Evolutionary conservation across 2,888 invertebrate genomes (phyloP), one percentile per base, ranked within the genome.

Genomic region (Eristalinus sepulchralis): DNA sequence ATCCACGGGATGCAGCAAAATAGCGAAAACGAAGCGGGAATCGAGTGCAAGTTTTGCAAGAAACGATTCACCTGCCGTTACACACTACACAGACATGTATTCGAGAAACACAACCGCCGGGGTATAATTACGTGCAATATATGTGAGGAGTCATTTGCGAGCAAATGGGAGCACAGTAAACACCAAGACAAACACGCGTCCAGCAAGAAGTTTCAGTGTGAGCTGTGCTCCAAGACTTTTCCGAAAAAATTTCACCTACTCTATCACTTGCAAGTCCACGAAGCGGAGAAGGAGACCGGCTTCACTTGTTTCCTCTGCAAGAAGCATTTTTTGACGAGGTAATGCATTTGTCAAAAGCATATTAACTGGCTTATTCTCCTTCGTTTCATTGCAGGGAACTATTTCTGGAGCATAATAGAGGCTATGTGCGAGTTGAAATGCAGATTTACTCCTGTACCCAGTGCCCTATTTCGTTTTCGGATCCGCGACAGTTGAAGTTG

Each of bases 191-290:
- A 17, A 9, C 86, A 88, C 57, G 55, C 72, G 2, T 53, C 81
- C 2, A 47, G 66, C 39, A 64, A 66, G 39, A 39, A 63, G 27
- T 84, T 66, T 20, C 76, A 87, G 34, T 87, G 88, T 17, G 77
- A 77, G 6, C 60, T 80, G 1, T 88, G 88, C 22, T 39, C 81
- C 3, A 64, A 66, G 34, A 72, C 75, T 0, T 88, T 84, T 64
- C 55, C 22, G 13, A 68, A 87, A 22, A 76, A 87, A 22, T 87
- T 77, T 24, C 72, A 84, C 47, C 60, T 88, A 0, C 67, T 79
- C 13, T 88, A 81, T 59, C 88, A 88, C 20, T 34, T 88, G 5
- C 79, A 88, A 76, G 57, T 77, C 9, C 88, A 88, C 66, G 83
- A 81, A 34, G 59, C 75, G 5, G 60, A 75, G 36, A 76, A 76